These are phyloP conservation scores for Turritopsis rubra DNA, from an alignment of 30 jellyfish, hydroid and myxozoan genomes.

Conservation along the genomic window DNA sequence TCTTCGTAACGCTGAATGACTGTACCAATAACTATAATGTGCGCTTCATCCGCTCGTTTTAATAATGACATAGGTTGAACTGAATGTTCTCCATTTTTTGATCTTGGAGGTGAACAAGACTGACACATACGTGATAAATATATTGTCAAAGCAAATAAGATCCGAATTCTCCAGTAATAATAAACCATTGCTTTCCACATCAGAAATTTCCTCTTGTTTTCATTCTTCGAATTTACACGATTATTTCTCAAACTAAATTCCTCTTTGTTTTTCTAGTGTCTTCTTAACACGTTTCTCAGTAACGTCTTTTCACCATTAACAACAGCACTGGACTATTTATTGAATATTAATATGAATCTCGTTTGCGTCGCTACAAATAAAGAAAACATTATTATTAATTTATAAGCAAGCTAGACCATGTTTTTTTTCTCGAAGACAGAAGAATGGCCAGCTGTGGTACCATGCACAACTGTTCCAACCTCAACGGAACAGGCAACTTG, in stretches of 20 bases:
- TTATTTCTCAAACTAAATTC: no score
- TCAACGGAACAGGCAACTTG: background rate
- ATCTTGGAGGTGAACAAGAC: slow-evolving; percentile 22
- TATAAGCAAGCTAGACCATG: background rate
- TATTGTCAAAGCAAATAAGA: background rate
- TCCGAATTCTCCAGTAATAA: background rate
- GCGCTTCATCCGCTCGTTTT: slow-evolving; percentile 19
- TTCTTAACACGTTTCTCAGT: background rate
- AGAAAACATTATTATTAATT: background rate
- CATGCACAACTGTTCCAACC: no score
- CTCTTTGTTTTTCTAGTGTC: no score
- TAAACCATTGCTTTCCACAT: background rate
- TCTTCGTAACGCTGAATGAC: slow-evolving; percentile 20
- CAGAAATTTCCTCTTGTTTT: background rate
- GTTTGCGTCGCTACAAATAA: background rate
- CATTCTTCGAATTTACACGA: background rate
- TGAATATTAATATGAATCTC: background rate
- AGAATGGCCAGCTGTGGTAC: background rate
- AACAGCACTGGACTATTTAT: background rate
- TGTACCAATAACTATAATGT: slow-evolving; percentile 17
- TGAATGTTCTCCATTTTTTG: slow-evolving; percentile 9
- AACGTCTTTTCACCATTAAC: background rate
- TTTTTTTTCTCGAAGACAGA: background rate
- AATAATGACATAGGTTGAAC: background rate
- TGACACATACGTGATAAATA: background rate